Evolutionary conservation across 2,113 vertebrate genomes (phyloP).

Genomic region (Oncorhynchus tshawytscha): DNA sequence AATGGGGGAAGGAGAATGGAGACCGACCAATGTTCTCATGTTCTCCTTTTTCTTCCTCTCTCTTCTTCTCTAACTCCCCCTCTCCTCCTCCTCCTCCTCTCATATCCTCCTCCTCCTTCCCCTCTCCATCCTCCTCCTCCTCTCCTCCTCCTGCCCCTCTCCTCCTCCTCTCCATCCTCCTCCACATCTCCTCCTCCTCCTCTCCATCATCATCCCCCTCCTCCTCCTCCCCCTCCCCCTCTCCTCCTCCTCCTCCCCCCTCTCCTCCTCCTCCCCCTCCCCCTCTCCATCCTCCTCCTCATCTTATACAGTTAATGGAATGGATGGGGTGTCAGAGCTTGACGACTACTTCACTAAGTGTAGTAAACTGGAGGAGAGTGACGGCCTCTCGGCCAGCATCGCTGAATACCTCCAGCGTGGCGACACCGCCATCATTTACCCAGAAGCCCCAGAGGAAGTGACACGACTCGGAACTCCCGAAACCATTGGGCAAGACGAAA

Average conservation of each 20-base stretch:
- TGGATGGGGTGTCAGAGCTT: conserved; percentile 84
- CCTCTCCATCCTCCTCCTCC: background rate
- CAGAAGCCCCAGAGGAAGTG: conserved; percentile 93
- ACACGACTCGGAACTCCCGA: conserved; percentile 90
- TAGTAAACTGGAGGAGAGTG: conserved; percentile 82
- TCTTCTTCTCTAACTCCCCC: background rate
- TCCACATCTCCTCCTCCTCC: too few species aligned
- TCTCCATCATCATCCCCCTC: too few species aligned
- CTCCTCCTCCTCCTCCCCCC: fast-evolving
- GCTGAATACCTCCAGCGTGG: conserved; percentile 91
- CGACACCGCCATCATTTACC: conserved; percentile 96
- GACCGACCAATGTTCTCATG: background rate
- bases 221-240: too few species aligned
- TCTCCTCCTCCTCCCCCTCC: too few species aligned
- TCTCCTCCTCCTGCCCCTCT: background rate
- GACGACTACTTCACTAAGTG: conserved; percentile 89
- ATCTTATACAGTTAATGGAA: conserved; percentile 78
- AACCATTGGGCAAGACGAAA: conserved; percentile 87
- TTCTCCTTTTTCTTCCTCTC: background rate
- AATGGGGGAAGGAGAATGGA: background rate
- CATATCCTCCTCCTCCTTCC: background rate
- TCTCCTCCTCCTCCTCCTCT: too few species aligned
- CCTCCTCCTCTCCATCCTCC: conserved; percentile 16
- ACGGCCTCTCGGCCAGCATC: conserved; percentile 85
- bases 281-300: conserved; percentile 14